Conservation (phyloP, 2,888 invertebrate species). For the Drosophila greeni region DNA sequence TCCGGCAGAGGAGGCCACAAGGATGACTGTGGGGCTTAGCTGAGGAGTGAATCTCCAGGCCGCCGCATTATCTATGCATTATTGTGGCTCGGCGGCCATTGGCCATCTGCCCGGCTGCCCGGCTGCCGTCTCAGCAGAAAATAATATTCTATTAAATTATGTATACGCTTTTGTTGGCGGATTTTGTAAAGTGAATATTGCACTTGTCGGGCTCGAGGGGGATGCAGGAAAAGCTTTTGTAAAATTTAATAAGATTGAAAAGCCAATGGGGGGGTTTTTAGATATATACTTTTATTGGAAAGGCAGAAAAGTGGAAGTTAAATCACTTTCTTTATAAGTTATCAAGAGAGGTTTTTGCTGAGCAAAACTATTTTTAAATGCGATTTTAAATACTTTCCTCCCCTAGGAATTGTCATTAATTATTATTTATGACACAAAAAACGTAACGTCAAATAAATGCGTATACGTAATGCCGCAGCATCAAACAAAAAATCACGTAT, state of each 20-base stretch:
- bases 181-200: slow-evolving; percentile 25
- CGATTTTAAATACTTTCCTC: neutral
- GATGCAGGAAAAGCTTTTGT: neutral
- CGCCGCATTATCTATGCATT: slow-evolving; percentile 44
- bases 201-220: slow-evolving; percentile 2
- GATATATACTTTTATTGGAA: neutral
- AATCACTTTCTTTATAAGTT: neutral
- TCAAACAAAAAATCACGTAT: neutral
- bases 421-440: slow-evolving; percentile 15
- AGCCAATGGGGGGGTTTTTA: neutral
- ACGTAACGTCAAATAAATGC: neutral
- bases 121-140: slow-evolving; percentile 38
- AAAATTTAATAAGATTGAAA: slow-evolving; percentile 12
- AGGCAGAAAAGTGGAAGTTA: neutral
- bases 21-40: neutral
- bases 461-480: neutral
- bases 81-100: slow-evolving; percentile 29
- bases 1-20: slow-evolving; percentile 9
- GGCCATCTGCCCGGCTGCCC: slow-evolving; percentile 29
- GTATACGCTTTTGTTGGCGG: slow-evolving; percentile 37
- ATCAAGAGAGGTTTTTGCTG: neutral
- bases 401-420: neutral
- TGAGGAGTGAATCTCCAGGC: slow-evolving; percentile 12
- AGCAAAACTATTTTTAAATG: neutral
- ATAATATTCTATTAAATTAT: slow-evolving; percentile 47